Evolutionary conservation across 2,797 vertebrate genomes (phyloP).

Genomic region (Arvicola amphibius): DNA sequence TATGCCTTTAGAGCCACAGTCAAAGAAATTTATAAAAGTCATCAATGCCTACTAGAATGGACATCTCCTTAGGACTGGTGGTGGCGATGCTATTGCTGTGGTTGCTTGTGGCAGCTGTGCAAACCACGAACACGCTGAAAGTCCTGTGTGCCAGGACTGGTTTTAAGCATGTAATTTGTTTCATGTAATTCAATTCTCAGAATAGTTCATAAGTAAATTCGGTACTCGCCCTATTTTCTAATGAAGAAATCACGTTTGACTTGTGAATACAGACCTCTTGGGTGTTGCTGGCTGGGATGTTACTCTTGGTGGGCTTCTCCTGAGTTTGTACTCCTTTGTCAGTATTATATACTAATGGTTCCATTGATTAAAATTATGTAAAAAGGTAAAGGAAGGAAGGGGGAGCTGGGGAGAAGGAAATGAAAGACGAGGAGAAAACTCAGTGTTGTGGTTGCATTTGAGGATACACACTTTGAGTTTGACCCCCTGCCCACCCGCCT

Average conservation of each 20-base stretch:
- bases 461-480: not conserved
- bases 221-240: not conserved
- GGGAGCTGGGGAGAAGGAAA: not conserved
- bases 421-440: not conserved
- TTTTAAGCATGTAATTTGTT: not conserved
- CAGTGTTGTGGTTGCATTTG: not conserved
- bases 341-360: not conserved
- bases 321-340: not conserved
- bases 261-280: not conserved
- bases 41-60: not conserved
- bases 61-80: not conserved
- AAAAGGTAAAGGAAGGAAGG: not conserved
- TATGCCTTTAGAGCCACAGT: not conserved
- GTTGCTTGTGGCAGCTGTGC: too few species aligned
- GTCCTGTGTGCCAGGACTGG: not conserved
- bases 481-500: not conserved
- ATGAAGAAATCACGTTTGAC: not conserved
- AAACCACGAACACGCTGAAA: not conserved
- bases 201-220: not conserved
- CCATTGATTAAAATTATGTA: not conserved
- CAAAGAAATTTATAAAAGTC: not conserved
- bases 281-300: not conserved
- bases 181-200: not conserved
- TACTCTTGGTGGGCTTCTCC: not conserved
- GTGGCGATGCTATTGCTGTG: fast-evolving